Evolutionary conservation across 2,113 vertebrate species (phyloP).

Genomic region (Gopherus flavomarginatus): DNA sequence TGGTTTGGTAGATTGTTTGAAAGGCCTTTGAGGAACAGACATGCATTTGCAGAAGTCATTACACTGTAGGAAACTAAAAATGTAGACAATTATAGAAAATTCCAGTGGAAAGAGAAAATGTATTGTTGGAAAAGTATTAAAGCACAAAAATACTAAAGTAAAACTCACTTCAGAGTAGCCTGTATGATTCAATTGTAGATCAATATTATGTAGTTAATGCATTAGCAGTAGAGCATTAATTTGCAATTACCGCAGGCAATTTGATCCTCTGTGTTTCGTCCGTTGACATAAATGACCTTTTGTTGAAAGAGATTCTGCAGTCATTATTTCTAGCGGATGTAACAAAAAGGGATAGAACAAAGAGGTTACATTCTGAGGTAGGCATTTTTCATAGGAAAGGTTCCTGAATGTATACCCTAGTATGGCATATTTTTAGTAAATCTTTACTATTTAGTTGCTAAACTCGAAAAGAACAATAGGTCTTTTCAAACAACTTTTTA

Average conservation of each 20-base stretch:
- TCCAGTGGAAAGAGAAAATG: conserved; percentile 74
- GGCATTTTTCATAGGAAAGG: not conserved
- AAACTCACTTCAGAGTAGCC: conserved; percentile 74
- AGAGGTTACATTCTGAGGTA: conserved; percentile 21
- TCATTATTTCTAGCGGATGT: conserved; percentile 76
- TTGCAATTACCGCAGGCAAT: conserved; percentile 82
- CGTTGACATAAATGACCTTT: conserved; percentile 81
- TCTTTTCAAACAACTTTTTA: conserved; percentile 3
- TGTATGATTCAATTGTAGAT: conserved; percentile 80
- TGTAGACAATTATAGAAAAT: conserved; percentile 79
- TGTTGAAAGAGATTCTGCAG: conserved; percentile 73
- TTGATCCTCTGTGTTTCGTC: conserved; percentile 75
- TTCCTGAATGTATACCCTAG: not conserved
- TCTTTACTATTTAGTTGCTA: conserved; percentile 1
- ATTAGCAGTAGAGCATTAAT: conserved; percentile 84
- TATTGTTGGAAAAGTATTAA: conserved; percentile 78
- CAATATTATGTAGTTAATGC: conserved; percentile 84
- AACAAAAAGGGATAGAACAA: conserved; percentile 15
- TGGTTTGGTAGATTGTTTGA: conserved; percentile 58
- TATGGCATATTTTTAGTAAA: conserved; percentile 3
- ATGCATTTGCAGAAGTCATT: conserved; percentile 73
- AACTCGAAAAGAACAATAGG: not conserved
- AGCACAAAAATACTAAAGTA: conserved; percentile 68
- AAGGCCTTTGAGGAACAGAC: conserved; percentile 62
- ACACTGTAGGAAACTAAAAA: conserved; percentile 79